Base-by-base conservation (phyloP, 1,140 invertebrate genomes). In the Sminthurinus signatus region DNA sequence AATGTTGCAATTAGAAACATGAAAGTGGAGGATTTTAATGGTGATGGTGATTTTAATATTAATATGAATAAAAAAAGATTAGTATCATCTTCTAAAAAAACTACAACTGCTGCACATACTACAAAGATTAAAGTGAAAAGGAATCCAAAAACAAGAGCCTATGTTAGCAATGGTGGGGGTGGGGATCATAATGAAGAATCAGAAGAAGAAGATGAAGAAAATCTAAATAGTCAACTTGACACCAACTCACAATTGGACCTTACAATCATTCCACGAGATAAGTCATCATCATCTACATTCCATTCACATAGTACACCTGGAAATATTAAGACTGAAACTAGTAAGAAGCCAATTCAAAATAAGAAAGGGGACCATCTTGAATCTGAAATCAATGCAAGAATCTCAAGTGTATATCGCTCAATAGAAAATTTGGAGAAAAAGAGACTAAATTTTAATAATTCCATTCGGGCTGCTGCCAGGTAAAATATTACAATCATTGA, bases 391-490 rank as follows among this genome's bases (percentile, higher is more conserved):
- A 52, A 52, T 23, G 14, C 25, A 29, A 27, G 50, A 29, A 52
- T 52, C 27, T 52, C 50, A 4, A 52, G 23, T 28, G 50, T 52
- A 2, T 52, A 52, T n/a, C 50, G 44, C 10, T 58, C 54, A 28
- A 44, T 48, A 21, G 19, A 43, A 17, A n/a, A 31, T 23, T 54
- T 51, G 27, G 25, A 52, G 19, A 65, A 32, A 44, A 55, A 68
- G n/a, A 5, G 43, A 19, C 17, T 48, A 43, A 65, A 48, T 48
- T 50, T 60, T n/a, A 28, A 39, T 19, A 39, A 56, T 4, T 36
- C 54, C n/a, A 19, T 56, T 32, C 2, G 31, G 10, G 54, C 54
- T 19, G 54, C 31, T 2, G 15, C 21, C 5, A 25, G 51, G n/a
- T 25, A 25, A 29, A n/a, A n/a, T n/a, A n/a, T n/a, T n/a, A n/a